Evolutionary conservation across 2,113 vertebrate species (phyloP).

Genomic region (Notiomystis cincta): DNA sequence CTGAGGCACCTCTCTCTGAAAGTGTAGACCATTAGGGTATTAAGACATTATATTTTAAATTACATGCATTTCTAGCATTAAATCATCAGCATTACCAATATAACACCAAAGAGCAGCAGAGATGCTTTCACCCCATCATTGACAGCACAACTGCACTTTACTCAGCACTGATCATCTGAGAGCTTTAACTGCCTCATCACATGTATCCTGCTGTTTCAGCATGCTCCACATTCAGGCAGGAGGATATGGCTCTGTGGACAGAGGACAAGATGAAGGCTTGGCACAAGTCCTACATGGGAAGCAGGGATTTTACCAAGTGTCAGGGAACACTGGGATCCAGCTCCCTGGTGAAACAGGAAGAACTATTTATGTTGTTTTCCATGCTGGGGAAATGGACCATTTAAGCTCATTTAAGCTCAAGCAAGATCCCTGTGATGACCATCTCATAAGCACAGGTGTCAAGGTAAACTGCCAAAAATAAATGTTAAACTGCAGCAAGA

Average conservation of each 20-base stretch:
- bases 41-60: neutral
- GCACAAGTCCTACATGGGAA: neutral
- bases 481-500: neutral
- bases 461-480: neutral
- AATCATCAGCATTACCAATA: fast-evolving
- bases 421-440: neutral
- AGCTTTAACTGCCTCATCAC: neutral
- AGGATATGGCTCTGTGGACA: neutral
- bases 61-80: neutral
- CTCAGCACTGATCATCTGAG: neutral
- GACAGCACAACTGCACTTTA: neutral
- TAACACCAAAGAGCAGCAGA: neutral
- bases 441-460: neutral
- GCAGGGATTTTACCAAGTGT: neutral
- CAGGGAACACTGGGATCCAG: neutral
- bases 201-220: neutral
- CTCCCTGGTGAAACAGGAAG: neutral
- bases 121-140: neutral
- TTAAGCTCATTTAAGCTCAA: neutral
- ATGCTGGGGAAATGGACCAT: neutral
- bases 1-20: neutral
- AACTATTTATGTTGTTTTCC: neutral
- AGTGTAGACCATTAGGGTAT: neutral
- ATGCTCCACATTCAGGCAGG: neutral
- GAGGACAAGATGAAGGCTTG: neutral